Conservation (phyloP, 2,888 invertebrate species). For the Harpalus rubripes region DNA sequence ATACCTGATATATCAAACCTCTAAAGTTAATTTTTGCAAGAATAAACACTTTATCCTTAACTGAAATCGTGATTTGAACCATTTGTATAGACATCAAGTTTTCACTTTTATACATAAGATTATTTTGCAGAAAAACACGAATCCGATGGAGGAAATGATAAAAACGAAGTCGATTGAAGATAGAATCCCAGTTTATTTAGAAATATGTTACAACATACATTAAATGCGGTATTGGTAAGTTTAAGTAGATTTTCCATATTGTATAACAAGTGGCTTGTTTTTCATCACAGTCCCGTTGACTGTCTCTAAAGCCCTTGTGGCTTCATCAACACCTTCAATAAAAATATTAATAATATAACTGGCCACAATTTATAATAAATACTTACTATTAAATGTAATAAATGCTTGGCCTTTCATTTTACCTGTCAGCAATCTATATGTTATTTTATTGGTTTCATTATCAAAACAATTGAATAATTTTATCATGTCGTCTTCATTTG, state of each 20-base stretch:
- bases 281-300: constrained; percentile 79
- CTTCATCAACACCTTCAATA: constrained; percentile 77
- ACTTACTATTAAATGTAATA: constrained; percentile 79
- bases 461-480: constrained; percentile 78
- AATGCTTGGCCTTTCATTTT: constrained; percentile 82
- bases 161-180: constrained; percentile 68
- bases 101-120: no score
- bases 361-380: constrained; percentile 20
- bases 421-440: constrained; percentile 78
- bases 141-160: constrained; percentile 62
- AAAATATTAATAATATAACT: constrained; percentile 38
- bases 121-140: constrained; percentile 60
- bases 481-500: constrained; percentile 78
- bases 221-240: background rate
- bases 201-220: constrained; percentile 12
- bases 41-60: no score
- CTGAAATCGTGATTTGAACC: no score
- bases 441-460: constrained; percentile 74
- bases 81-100: no score
- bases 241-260: constrained; percentile 70
- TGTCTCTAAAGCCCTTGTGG: constrained; percentile 78
- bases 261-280: constrained; percentile 78
- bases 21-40: no score
- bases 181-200: constrained; percentile 11
- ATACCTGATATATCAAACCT: no score